Base-by-base conservation (phyloP, 2,797 vertebrate genomes). In the Sandelia bainsii region DNA sequence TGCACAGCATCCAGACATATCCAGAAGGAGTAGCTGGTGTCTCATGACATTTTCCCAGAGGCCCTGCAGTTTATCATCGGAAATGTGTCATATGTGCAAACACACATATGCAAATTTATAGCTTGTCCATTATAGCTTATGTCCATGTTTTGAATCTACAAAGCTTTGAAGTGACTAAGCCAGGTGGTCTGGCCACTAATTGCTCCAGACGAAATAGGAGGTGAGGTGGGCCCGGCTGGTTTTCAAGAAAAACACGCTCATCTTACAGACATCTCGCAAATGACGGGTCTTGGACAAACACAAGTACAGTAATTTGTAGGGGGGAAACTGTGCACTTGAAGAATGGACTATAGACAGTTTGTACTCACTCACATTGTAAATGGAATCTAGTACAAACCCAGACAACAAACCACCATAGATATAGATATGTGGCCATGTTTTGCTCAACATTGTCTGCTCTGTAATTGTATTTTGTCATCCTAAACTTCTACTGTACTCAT, bases 141-240 rank as follows among this genome's bases (percentile, higher is more conserved):
- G 79, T 83, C 71, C 34, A 14, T 42, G 77, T 75, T 61, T 68
- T 77, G 80, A 74, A 50, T 84, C 52, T 63, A 65, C 54, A 54
- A 52, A 65, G 69, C 85, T 91, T 85, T 89, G 82, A 87, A 85
- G 83, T 42, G 77, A 84, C 78, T 81, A n/a, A 64, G 62, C 86
- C 77, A 91, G 88, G 91, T 90, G 87, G 85, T 87, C 84, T 80
- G 79, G 74, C 71, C 81, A 73, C 83, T 82, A 85, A 89, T 83
- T 80, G 79, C 81, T 77, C 61, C 67, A 74, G 82, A 78, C 66
- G 12, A 72, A 86, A 76, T 70, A 69, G 63, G 61, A 75, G 72
- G 53, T 44, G 75, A 75, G 20, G 52, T 49, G 69, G 61, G 44
- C 29, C 48, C 39, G n/a, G 60, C 75, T 60, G 72, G 22, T 75